These are phyloP conservation scores for Nomada flava DNA, from an alignment of 2,888 invertebrate genomes.

Conservation along the genomic window DNA sequence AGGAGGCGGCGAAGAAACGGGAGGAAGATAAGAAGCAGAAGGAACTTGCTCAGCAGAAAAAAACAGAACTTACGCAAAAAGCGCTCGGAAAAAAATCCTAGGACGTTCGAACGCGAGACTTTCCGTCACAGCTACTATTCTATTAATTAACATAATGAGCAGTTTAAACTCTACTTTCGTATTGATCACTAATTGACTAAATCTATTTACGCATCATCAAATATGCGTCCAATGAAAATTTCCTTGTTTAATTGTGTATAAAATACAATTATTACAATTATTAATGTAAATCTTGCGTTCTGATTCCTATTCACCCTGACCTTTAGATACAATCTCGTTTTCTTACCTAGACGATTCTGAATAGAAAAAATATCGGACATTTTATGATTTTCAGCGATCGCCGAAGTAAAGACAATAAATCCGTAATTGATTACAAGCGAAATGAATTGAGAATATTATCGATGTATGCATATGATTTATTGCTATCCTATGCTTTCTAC, in stretches of 20 bases:
- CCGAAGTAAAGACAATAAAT: background rate
- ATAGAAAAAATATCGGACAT: background rate
- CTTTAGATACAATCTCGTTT: background rate
- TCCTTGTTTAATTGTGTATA: conserved; percentile 69
- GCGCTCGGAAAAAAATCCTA: conserved; percentile 86
- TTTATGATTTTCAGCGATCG: too few relatives aligned
- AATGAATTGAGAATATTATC: background rate
- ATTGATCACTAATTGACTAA: conserved; percentile 72
- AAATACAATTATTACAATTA: conserved; percentile 71
- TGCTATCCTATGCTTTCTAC: too few relatives aligned
- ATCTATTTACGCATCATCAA: conserved; percentile 48
- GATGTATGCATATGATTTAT: too few relatives aligned
- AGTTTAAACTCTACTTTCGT: conserved; percentile 71
- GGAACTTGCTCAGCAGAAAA: conserved; percentile 87
- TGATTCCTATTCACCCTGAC: background rate
- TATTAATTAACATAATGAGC: conserved; percentile 62
- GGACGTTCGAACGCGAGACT: conserved; percentile 47
- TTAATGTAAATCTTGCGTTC: background rate
- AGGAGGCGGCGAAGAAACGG: conserved; percentile 96
- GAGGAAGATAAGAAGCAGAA: conserved; percentile 92
- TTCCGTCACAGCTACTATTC: conserved; percentile 46
- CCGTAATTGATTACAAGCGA: background rate
- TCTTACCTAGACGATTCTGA: background rate
- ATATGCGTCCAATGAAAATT: conserved; percentile 57
- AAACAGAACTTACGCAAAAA: conserved; percentile 87